phyloP scores from a whole-genome alignment of 2,113 vertebrate genomes.

The Indicator indicator region DNA sequence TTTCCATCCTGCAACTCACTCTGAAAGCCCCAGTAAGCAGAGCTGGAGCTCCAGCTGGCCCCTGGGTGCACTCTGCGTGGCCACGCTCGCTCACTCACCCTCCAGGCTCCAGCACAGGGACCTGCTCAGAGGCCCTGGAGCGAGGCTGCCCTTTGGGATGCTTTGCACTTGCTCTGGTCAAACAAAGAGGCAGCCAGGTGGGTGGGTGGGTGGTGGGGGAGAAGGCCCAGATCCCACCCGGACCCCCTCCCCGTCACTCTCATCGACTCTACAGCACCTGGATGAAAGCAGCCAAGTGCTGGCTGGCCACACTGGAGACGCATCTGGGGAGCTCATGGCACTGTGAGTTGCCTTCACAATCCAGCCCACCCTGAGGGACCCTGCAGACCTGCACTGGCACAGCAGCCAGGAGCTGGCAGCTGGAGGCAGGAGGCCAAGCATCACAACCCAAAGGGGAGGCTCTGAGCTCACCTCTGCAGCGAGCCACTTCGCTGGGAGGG shows the following conservation, averaged over 20 bases:
- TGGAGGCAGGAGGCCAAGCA: neutral
- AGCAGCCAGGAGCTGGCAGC: neutral
- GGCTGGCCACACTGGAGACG: slow-evolving; percentile 38
- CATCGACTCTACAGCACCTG: neutral
- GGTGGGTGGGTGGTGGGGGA: neutral
- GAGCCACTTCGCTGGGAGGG: neutral
- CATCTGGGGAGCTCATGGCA: slow-evolving; percentile 36
- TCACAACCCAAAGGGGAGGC: neutral
- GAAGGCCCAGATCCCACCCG: slow-evolving; percentile 4
- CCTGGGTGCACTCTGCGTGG: neutral
- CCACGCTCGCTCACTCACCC: slow-evolving; percentile 69
- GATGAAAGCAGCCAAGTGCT: slow-evolving; percentile 17
- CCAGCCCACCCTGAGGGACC: slow-evolving; percentile 78
- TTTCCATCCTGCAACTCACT: slow-evolving; percentile 68
- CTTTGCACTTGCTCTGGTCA: slow-evolving; percentile 35
- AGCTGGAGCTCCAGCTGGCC: slow-evolving; percentile 24
- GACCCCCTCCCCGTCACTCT: slow-evolving; percentile 33
- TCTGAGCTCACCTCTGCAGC: neutral
- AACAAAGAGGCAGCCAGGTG: neutral
- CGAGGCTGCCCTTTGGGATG: slow-evolving; percentile 26
- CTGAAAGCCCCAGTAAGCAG: slow-evolving; percentile 60
- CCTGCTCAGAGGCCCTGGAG: slow-evolving; percentile 15
- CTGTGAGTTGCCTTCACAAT: slow-evolving; percentile 75
- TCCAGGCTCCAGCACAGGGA: slow-evolving; percentile 32
- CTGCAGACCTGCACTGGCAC: neutral